Percentiles rank a stretch among this genome's conserved stretches.
Evolutionary conservation across 2,888 invertebrate species (phyloP).

Genomic region (Mantis religiosa): DNA sequence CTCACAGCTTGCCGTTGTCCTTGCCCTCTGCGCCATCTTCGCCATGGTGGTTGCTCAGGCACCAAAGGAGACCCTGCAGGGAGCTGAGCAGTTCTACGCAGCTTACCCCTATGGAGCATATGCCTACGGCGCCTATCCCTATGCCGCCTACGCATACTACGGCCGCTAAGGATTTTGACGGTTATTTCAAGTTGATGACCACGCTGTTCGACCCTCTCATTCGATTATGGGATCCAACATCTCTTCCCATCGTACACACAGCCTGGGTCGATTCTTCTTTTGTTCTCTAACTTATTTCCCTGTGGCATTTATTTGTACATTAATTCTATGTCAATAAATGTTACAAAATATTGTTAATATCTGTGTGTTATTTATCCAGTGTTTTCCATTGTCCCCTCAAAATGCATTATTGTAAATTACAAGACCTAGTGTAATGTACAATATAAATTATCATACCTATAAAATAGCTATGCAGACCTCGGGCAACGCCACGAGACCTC

Average conservation of each 20-base stretch:
- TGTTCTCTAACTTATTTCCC: neutral
- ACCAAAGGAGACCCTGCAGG: neutral
- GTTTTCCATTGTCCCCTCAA: neutral
- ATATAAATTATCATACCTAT: no score
- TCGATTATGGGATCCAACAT: neutral
- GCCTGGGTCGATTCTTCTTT: neutral
- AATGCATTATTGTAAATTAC: no score
- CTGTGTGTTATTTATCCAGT: neutral
- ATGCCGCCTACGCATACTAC: neutral
- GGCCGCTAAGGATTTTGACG: neutral
- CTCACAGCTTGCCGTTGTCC: neutral
- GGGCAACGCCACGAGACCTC: no score
- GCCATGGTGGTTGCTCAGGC: neutral
- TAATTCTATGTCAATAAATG: neutral
- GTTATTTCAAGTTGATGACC: neutral
- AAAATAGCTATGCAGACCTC: no score
- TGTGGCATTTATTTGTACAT: neutral
- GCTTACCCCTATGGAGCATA: neutral
- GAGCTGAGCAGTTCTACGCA: neutral
- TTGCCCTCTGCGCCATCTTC: neutral
- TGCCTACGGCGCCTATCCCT: neutral
- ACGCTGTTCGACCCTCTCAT: neutral
- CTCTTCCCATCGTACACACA: neutral
- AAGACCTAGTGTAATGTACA: no score
- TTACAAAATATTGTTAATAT: neutral